phyloP scores from a whole-genome alignment of 1,140 invertebrate species.

The Battus philenor region DNA sequence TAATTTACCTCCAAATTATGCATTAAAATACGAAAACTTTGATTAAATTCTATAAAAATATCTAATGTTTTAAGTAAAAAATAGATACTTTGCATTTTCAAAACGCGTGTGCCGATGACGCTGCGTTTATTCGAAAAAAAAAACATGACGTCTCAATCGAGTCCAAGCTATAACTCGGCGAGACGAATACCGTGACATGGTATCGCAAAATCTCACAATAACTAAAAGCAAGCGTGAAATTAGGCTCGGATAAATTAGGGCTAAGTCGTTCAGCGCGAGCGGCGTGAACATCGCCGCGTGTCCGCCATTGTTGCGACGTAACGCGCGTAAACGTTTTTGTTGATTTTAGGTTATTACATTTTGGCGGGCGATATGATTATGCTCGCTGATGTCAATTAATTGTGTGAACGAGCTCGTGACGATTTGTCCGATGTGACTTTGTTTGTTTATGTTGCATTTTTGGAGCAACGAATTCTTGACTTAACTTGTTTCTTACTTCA shows the following conservation, averaged over 20 bases:
- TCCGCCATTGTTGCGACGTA: conserved; percentile 39
- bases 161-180: conserved; percentile 45
- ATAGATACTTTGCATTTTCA: not conserved
- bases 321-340: conserved; percentile 53
- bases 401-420: conserved; percentile 41
- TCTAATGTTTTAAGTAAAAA: not conserved
- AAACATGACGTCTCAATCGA: conserved; percentile 49
- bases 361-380: conserved; percentile 31
- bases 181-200: conserved; percentile 62
- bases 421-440: conserved; percentile 24
- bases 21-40: not conserved
- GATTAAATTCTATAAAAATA: not conserved
- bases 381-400: conserved; percentile 35
- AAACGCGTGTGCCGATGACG: conserved; percentile 12
- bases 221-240: conserved; percentile 64
- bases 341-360: conserved; percentile 49
- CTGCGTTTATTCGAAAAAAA: conserved; percentile 16
- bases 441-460: too few relatives aligned
- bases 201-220: conserved; percentile 60
- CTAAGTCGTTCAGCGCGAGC: conserved; percentile 41
- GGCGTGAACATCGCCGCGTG: conserved; percentile 56
- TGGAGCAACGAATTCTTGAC: too few relatives aligned
- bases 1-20: conserved; percentile 30
- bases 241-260: conserved; percentile 59
- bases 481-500: too few relatives aligned